phyloP scores from a whole-genome alignment of 2,888 invertebrate genomes.

The Caenorhabditis sinica region DNA sequence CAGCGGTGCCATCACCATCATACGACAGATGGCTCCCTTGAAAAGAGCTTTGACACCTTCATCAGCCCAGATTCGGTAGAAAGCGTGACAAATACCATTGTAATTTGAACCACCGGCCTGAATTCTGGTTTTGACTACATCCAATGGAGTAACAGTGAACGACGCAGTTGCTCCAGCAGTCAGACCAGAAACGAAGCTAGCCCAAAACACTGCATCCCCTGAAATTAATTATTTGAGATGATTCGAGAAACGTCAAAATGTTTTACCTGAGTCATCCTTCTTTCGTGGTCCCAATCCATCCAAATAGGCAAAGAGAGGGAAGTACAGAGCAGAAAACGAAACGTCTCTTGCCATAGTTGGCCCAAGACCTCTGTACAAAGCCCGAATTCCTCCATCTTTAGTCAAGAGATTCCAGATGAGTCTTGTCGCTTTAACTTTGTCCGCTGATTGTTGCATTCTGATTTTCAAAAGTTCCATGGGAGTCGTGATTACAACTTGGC shows the following conservation, averaged over 20 bases:
- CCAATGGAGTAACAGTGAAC: constrained; percentile 94
- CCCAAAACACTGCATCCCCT: constrained; percentile 90
- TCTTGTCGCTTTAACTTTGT: constrained; percentile 50
- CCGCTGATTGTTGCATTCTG: constrained; percentile 90
- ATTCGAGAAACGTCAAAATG: constrained; percentile 85
- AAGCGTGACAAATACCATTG: constrained; percentile 64
- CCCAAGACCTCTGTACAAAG: constrained; percentile 93
- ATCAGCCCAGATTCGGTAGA: constrained; percentile 88
- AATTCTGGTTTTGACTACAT: constrained; percentile 97
- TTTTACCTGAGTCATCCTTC: constrained; percentile 89
- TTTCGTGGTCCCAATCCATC: constrained; percentile 86
- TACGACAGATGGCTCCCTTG: constrained; percentile 96
- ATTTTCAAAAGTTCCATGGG: constrained; percentile 99
- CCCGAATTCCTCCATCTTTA: constrained; percentile 88
- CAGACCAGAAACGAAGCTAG: constrained; percentile 86
- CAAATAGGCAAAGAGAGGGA: constrained; percentile 96
- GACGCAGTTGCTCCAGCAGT: constrained; percentile 94
- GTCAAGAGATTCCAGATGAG: constrained; percentile 56
- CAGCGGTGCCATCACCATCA: constrained; percentile 97
- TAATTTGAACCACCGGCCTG: constrained; percentile 87
- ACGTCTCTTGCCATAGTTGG: constrained; percentile 89
- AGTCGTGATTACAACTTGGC: constrained; percentile 96
- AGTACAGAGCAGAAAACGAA: constrained; percentile 88
- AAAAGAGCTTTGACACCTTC: constrained; percentile 96
- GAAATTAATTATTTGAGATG: not conserved